A percentile compares a stretch with the other conserved stretches of the same genome.
phyloP scores from a whole-genome alignment of 2,113 vertebrate genomes.

The Embiotoca jacksoni region DNA sequence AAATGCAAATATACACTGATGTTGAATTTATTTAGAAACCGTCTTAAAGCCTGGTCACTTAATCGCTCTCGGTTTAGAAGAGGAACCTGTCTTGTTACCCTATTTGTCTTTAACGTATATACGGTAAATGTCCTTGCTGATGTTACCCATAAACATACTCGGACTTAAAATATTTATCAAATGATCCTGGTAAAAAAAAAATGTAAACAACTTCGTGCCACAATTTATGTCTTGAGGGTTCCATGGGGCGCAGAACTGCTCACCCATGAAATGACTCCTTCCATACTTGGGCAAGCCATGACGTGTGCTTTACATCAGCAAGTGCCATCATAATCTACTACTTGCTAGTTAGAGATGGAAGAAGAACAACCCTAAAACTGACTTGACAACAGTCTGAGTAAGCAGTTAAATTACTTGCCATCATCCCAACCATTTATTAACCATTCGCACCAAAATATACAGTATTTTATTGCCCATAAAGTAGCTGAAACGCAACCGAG shows the following conservation, averaged over 20 bases:
- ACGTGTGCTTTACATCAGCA: constrained; percentile 20
- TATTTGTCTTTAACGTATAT: background rate
- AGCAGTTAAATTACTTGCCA: background rate
- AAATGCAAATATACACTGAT: background rate
- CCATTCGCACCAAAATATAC: background rate
- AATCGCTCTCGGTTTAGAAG: background rate
- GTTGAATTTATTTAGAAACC: background rate
- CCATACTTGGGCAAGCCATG: background rate
- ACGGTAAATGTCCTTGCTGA: background rate
- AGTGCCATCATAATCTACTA: constrained; percentile 36
- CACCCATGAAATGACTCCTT: constrained; percentile 43
- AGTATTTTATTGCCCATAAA: background rate
- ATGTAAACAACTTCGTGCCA: constrained; percentile 18
- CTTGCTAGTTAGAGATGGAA: background rate
- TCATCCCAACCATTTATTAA: constrained; percentile 20
- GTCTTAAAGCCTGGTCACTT: background rate
- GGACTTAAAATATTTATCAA: constrained; percentile 29
- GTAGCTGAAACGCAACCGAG: background rate
- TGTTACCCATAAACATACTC: constrained; percentile 26
- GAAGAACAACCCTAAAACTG: constrained; percentile 3
- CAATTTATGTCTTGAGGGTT: constrained; percentile 47
- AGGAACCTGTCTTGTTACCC: background rate
- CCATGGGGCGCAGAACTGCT: constrained; percentile 38
- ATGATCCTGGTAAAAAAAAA: constrained; percentile 7
- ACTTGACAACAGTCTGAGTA: constrained; percentile 25